These are phyloP conservation scores for Caenorhabditis becei DNA, from an alignment of 2,888 invertebrate species.

Conservation along the genomic window DNA sequence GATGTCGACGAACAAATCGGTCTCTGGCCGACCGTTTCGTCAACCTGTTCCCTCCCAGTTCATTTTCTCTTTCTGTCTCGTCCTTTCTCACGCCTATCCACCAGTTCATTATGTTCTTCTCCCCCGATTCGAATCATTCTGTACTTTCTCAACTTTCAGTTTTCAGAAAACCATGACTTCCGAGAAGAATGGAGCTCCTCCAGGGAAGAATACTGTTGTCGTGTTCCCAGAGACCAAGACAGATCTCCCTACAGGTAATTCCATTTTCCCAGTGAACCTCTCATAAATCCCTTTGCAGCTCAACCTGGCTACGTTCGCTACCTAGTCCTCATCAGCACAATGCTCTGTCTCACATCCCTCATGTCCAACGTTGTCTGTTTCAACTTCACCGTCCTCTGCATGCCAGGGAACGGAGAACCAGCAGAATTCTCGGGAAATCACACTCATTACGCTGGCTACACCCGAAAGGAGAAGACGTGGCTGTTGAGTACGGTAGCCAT, in stretches of 20 bases:
- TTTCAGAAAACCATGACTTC: background rate
- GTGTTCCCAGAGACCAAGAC: conserved; percentile 4
- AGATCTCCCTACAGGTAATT: background rate
- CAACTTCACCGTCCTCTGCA: conserved; percentile 79
- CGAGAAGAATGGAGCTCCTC: background rate
- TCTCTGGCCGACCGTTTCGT: background rate
- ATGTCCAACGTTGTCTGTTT: conserved; percentile 80
- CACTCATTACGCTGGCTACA: conserved; percentile 73
- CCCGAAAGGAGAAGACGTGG: conserved; percentile 71
- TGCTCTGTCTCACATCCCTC: conserved; percentile 78
- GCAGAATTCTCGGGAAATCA: conserved; percentile 49
- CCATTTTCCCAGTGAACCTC: background rate
- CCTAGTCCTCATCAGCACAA: conserved; percentile 73
- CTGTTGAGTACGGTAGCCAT: conserved; percentile 79
- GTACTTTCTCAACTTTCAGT: background rate
- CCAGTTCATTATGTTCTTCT: background rate
- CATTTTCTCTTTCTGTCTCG: background rate
- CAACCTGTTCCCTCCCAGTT: conserved; percentile 5
- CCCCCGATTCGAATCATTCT: background rate
- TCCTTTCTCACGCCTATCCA: background rate
- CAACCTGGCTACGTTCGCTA: conserved; percentile 60
- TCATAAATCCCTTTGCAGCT: conserved; percentile 13
- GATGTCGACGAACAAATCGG: background rate
- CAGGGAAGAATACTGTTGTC: background rate
- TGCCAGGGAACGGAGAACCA: conserved; percentile 68